phyloP scores from a whole-genome alignment of 30 jellyfish, hydroid and myxozoan species.

The Aurelia aurita region DNA sequence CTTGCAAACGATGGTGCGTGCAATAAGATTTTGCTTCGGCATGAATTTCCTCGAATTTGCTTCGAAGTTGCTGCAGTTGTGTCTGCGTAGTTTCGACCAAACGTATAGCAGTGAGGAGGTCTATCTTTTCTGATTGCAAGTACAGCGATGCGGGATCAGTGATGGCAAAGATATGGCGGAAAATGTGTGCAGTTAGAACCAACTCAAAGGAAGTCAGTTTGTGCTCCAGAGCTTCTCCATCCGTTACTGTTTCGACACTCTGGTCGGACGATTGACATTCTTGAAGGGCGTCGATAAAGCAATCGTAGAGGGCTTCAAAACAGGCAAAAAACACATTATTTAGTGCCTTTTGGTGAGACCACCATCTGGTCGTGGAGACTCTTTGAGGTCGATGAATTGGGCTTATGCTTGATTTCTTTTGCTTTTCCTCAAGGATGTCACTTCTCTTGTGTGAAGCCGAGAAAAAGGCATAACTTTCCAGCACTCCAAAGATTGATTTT shows the following conservation, averaged over 20 bases:
- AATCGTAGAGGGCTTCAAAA: background rate
- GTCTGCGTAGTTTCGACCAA: conserved; percentile 22
- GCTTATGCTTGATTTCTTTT: background rate
- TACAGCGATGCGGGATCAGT: too few species aligned
- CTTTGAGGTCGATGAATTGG: conserved; percentile 25
- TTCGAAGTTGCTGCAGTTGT: too few species aligned
- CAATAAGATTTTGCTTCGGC: too few species aligned
- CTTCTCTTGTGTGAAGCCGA: background rate
- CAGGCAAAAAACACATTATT: conserved; percentile 38
- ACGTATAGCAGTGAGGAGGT: conserved; percentile 15
- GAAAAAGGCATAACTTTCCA: conserved; percentile 20
- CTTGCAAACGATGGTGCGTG: too few species aligned
- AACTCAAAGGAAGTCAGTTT: too few species aligned
- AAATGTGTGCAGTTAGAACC: too few species aligned
- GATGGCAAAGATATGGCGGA: too few species aligned
- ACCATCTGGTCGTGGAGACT: conserved; percentile 47
- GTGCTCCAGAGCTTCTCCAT: too few species aligned
- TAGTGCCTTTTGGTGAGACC: conserved; percentile 34
- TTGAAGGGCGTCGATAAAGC: conserved; percentile 8
- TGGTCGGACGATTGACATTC: conserved; percentile 3
- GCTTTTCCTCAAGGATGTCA: conserved; percentile 25
- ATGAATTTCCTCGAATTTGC: too few species aligned
- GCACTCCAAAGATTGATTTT: conserved; percentile 1
- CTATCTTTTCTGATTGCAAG: conserved; percentile 21
- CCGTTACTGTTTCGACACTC: conserved; percentile 18